These are phyloP conservation scores for Corythornis vintsioides DNA, from an alignment of 2,113 vertebrate genomes.

Conservation along the genomic window DNA sequence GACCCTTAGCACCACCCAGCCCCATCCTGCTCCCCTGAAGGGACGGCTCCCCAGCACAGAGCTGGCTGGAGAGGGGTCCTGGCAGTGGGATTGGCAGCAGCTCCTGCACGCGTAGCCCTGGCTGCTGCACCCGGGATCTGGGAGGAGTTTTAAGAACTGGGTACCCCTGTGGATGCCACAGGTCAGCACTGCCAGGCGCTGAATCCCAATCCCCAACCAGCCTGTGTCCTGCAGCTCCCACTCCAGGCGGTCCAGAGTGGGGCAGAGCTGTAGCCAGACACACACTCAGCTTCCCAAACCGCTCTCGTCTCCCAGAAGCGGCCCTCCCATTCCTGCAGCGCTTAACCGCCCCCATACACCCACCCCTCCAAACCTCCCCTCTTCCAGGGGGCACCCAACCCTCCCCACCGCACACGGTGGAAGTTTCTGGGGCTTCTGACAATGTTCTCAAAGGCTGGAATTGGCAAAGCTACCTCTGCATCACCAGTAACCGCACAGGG, in stretches of 20 bases:
- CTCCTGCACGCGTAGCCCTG: neutral
- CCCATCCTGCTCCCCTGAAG: neutral
- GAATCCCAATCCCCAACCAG: neutral
- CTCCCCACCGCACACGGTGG: neutral
- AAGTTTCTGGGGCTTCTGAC: slow-evolving; percentile 32
- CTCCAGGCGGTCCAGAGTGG: neutral
- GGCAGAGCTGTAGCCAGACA: neutral
- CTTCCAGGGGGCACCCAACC: neutral
- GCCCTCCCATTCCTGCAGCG: neutral
- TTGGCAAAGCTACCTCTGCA: neutral
- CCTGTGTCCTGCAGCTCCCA: neutral
- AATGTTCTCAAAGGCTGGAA: neutral
- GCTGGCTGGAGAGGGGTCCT: neutral
- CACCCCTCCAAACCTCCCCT: neutral
- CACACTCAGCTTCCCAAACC: neutral
- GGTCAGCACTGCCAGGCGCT: neutral
- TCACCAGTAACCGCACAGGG: neutral
- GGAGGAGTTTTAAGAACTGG: neutral
- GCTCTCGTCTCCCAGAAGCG: neutral
- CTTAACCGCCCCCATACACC: fast-evolving
- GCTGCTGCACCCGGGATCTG: neutral
- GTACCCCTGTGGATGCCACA: fast-evolving
- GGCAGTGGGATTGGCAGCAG: neutral
- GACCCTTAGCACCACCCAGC: neutral
- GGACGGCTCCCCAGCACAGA: no score